Evolutionary conservation across 2,113 vertebrate genomes (phyloP), one percentile per base, ranked within the genome.

Genomic region (Galemys pyrenaicus): DNA sequence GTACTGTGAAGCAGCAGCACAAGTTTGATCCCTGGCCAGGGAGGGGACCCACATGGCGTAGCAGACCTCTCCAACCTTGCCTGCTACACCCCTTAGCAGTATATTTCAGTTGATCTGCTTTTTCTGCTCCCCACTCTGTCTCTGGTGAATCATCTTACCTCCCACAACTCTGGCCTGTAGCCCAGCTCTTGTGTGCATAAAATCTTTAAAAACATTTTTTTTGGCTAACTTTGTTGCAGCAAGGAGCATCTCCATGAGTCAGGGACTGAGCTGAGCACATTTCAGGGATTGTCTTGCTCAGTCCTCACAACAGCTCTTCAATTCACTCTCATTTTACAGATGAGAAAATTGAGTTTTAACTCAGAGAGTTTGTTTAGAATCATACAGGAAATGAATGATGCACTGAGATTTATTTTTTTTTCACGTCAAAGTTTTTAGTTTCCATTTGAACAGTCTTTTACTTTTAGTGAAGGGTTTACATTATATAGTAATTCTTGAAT

Each of bases 161-260:
- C n/a, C n/a, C n/a, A n/a, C n/a, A n/a, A n/a, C n/a, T n/a, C n/a
- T n/a, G n/a, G n/a, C n/a, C n/a, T n/a, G n/a, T n/a, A n/a, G n/a
- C n/a, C n/a, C n/a, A n/a, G n/a, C n/a, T n/a, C n/a, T n/a, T n/a
- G n/a, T n/a, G n/a, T n/a, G n/a, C n/a, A n/a, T n/a, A n/a, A n/a
- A n/a, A n/a, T n/a, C n/a, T n/a, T n/a, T n/a, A n/a, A n/a, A n/a
- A n/a, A n/a, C n/a, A n/a, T n/a, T n/a, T n/a, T n/a, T n/a, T 24
- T 24, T 39, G 8, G 1, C 10, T 37, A 28, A 41, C 39, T 44
- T 37, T 39, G 28, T 46, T 35, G 28, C 39, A 78, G 0, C 0
- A 10, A n/a, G 17, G 35, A 3, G 13, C n/a, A 16, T 15, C 13
- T 13, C 41, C 0, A 0, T 1, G 24, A 9, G 51, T 24, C 2